Base-by-base conservation (phyloP, 2,888 invertebrate genomes). In the Smittia aterrima region DNA sequence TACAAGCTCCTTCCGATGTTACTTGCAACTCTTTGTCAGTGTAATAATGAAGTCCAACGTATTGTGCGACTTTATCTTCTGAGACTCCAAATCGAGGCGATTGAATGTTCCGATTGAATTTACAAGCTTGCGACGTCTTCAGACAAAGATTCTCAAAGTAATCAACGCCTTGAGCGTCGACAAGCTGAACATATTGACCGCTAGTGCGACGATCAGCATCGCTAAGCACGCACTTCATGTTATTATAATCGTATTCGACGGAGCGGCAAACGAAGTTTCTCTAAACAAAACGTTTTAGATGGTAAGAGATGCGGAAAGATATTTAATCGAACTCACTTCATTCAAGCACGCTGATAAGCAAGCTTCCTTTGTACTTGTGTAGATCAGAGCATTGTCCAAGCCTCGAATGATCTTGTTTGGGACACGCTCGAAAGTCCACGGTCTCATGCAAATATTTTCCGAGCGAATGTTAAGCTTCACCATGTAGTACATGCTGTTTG, bases 401-500 rank as follows among this genome's bases (percentile, higher is more conserved):
- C 95, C 95, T 47, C 94, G 88, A 75, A 96, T 91, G 84, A 95
- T 92, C 83, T 95, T 95, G 82, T 95, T 95, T 1, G 96, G 95
- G 54, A 96, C 93, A 66, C 96, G 86, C 83, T 96, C 96, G 83
- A 96, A 96, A 53, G 95, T 88, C 96, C 96, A 96, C 40, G 95
- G 95, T 76, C 96, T 87, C 77, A 92, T 85, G 81, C 96, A 96
- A 3, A 96, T 92, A 81, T 94, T 95, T 81, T 96, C 96, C 77
- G 95, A 93, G 82, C 95, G 86, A 78, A 96, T 88, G 77, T 83
- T 83, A 79, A 96, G 85, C 84, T 96, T 96, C 79, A 94, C 93
- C 94, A 96, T 95, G 86, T 96, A 96, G 83, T 96, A 96, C 85
- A 94, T 92, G 83, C 94, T 95, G 79, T 93, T 93, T 22, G 94